phyloP scores from a whole-genome alignment of 2,888 invertebrate species.

The Maniola hyperantus region DNA sequence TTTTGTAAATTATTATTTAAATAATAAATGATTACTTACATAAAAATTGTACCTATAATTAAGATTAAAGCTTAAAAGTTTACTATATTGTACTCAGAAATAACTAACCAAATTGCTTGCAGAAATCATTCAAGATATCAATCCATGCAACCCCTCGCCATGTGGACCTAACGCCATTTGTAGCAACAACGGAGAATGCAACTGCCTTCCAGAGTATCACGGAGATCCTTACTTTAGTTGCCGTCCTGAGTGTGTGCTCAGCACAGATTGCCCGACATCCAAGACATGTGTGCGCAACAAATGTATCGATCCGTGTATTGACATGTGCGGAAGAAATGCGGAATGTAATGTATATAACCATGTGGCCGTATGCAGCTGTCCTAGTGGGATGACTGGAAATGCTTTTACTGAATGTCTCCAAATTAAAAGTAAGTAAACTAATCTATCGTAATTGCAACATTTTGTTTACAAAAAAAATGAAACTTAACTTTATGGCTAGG shows the following conservation, averaged over 20 bases:
- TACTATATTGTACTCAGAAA: neutral
- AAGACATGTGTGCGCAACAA: conserved; percentile 90
- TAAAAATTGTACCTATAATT: neutral
- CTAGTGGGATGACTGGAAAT: conserved; percentile 85
- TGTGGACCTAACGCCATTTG: conserved; percentile 91
- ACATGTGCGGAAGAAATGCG: conserved; percentile 89
- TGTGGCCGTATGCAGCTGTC: conserved; percentile 84
- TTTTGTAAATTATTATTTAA: neutral
- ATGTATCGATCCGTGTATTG: conserved; percentile 93
- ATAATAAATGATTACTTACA: neutral
- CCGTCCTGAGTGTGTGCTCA: conserved; percentile 91
- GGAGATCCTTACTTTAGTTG: conserved; percentile 91
- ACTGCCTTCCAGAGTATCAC: conserved; percentile 88
- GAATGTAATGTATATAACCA: conserved; percentile 91
- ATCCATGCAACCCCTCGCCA: conserved; percentile 89
- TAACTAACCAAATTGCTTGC: conserved; percentile 38
- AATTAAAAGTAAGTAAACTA: conserved; percentile 82
- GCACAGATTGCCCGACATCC: conserved; percentile 89
- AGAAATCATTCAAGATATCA: conserved; percentile 67
- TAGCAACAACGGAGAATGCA: conserved; percentile 88
- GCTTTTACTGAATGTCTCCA: conserved; percentile 86
- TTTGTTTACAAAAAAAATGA: too few species aligned
- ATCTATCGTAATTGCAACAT: too few species aligned
- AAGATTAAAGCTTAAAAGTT: neutral
- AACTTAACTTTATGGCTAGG: too few species aligned